Percentiles rank a stretch among this genome's conserved stretches.
Conservation (phyloP, 2,888 invertebrate species). For the Hetaerina titia region DNA sequence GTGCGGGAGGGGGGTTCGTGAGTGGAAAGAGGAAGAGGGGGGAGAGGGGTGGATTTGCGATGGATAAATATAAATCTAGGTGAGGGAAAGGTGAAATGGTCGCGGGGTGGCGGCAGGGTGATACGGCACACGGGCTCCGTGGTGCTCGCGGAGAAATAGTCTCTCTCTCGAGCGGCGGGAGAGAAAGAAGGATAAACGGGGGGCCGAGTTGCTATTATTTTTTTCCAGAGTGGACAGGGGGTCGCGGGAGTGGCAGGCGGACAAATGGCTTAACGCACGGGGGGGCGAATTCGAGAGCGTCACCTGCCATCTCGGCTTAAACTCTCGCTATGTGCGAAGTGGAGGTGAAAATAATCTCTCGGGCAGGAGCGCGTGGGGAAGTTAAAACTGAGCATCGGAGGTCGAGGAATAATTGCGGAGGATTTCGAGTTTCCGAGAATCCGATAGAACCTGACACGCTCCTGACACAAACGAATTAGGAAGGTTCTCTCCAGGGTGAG, state of each 20-base stretch:
- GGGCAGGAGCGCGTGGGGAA: too few species aligned
- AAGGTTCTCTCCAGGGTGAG: too few species aligned
- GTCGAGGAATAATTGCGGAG: too few species aligned
- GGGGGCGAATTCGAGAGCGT: neutral
- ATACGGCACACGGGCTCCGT: neutral
- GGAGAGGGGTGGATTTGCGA: conserved; percentile 21
- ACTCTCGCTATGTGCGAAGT: too few species aligned
- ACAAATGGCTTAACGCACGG: neutral
- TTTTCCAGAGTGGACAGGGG: neutral
- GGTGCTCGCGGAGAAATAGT: too few species aligned
- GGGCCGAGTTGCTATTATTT: neutral
- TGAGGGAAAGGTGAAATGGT: neutral
- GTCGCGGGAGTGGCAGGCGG: neutral
- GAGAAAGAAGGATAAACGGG: too few species aligned
- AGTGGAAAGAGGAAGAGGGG: neutral
- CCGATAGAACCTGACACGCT: too few species aligned
- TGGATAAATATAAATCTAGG: neutral
- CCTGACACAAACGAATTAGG: too few species aligned
- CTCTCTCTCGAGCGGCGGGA: too few species aligned
- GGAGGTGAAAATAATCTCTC: too few species aligned
- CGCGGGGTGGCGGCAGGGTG: neutral
- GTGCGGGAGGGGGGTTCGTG: neutral
- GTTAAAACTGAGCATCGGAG: too few species aligned
- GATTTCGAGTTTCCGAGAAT: too few species aligned
- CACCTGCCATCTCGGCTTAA: neutral